phyloP scores from a whole-genome alignment of 37 sponge, comb jelly and placozoan species.

The Cliona cf. orientalis region DNA sequence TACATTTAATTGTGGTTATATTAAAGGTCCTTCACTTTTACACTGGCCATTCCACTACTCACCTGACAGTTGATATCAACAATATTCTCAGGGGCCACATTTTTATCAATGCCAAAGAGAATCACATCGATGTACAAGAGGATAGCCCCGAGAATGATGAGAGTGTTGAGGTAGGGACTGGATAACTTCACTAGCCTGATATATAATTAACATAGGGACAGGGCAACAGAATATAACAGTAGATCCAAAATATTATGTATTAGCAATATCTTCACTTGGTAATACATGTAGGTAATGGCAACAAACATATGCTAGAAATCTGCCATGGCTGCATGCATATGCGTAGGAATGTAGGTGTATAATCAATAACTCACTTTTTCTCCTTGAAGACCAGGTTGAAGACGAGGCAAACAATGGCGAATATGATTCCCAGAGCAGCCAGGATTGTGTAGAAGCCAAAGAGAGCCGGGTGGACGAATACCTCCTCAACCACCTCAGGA shows the following conservation, averaged over 20 bases:
- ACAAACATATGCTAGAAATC: too few relatives aligned
- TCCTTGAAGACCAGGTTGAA: constrained; percentile 59
- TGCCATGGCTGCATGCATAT: too few relatives aligned
- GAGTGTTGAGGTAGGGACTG: constrained; percentile 61
- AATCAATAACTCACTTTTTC: constrained; percentile 25
- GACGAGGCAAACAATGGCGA: constrained; percentile 41
- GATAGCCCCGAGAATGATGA: constrained; percentile 60
- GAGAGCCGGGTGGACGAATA: neutral
- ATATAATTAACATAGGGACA: neutral
- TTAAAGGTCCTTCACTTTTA: neutral
- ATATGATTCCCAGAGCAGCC: constrained; percentile 10
- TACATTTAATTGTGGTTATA: neutral
- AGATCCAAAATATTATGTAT: neutral
- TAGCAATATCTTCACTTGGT: neutral
- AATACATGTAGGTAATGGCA: too few relatives aligned
- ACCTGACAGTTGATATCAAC: constrained; percentile 35
- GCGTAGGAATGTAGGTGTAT: neutral
- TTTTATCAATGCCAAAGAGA: constrained; percentile 44
- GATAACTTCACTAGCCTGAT: constrained; percentile 60
- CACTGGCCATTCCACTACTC: neutral
- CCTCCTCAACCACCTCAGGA: constrained; percentile 11
- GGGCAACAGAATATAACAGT: neutral
- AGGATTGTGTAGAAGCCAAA: constrained; percentile 29
- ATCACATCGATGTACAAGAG: constrained; percentile 52
- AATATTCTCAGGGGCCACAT: neutral